Conservation (phyloP, 2,797 vertebrate genomes). For the Delichon dasypus region DNA sequence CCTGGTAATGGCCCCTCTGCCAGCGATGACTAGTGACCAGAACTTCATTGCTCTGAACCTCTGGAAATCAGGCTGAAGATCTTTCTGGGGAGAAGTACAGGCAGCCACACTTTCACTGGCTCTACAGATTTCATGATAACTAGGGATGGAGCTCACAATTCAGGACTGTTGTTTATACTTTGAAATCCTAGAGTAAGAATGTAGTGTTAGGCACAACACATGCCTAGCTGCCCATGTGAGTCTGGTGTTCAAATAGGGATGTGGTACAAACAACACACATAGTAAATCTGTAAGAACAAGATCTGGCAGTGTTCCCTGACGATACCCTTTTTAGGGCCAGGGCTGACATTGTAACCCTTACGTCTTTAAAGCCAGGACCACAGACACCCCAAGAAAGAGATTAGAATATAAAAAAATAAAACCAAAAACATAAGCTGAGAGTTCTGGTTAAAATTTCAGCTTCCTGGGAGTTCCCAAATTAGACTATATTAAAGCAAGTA, state of each 20-base stretch:
- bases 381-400: background rate
- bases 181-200: background rate
- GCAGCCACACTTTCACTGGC: background rate
- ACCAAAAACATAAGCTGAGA: background rate
- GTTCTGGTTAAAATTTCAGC: background rate
- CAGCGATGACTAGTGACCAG: background rate
- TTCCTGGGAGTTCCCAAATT: background rate
- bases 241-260: background rate
- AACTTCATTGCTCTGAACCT: background rate
- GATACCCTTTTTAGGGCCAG: background rate
- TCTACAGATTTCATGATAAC: background rate
- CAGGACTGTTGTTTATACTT: background rate
- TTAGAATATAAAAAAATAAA: background rate
- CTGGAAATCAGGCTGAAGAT: background rate
- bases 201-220: background rate
- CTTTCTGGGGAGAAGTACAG: background rate
- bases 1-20: background rate
- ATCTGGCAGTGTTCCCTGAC: background rate
- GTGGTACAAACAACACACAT: background rate
- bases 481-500: background rate
- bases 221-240: background rate
- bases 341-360: background rate
- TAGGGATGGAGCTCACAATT: background rate
- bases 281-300: background rate
- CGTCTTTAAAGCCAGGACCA: background rate